phyloP scores from a whole-genome alignment of 1,140 invertebrate species.

The Hyles euphorbiae region DNA sequence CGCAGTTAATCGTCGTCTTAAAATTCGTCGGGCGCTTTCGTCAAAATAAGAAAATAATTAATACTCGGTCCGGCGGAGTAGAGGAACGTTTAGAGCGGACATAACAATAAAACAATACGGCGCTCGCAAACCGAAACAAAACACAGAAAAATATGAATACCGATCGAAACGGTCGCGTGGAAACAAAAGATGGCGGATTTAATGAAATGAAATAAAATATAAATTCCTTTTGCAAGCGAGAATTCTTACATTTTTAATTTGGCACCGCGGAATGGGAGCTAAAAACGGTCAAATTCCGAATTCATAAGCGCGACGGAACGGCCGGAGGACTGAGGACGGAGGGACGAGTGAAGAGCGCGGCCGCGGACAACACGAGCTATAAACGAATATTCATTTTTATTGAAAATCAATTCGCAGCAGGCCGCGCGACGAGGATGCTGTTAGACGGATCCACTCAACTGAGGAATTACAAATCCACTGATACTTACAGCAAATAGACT shows the following conservation, averaged over 20 bases:
- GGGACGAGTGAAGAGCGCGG: conserved; percentile 9
- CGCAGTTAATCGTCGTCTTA: conserved; percentile 41
- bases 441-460: too few species aligned
- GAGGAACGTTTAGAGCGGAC: conserved; percentile 57
- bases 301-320: conserved; percentile 49
- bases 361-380: not conserved
- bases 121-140: conserved; percentile 66
- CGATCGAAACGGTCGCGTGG: conserved; percentile 59
- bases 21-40: conserved; percentile 61
- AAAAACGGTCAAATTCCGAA: conserved; percentile 65
- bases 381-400: conserved; percentile 44
- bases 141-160: conserved; percentile 76
- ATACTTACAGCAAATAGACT: too few species aligned
- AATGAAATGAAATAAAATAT: conserved; percentile 75
- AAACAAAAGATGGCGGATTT: conserved; percentile 74
- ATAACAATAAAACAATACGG: conserved; percentile 69
- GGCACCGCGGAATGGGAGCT: conserved; percentile 52
- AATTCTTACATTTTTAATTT: conserved; percentile 76
- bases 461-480: too few species aligned
- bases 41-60: conserved; percentile 75
- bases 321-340: conserved; percentile 38
- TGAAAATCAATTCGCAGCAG: conserved; percentile 28
- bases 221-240: conserved; percentile 70
- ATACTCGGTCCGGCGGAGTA: conserved; percentile 60
- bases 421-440: not conserved